Evolutionary conservation across 2,113 vertebrate genomes (phyloP).

Genomic region (Poicephalus meyeri): DNA sequence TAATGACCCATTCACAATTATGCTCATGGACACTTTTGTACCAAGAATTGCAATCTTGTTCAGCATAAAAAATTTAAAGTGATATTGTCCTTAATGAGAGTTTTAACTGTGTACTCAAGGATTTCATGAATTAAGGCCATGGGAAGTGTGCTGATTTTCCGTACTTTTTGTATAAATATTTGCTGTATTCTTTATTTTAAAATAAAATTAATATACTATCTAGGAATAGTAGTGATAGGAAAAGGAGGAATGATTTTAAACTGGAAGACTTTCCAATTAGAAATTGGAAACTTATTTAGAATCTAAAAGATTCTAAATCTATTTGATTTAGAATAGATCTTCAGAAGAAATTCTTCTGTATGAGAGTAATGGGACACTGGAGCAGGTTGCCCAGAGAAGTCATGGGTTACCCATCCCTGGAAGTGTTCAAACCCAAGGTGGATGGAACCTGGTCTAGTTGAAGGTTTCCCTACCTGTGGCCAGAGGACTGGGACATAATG

Average conservation of each 20-base stretch:
- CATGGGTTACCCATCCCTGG: not conserved
- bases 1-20: not conserved
- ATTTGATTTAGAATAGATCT: not conserved
- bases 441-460: not conserved
- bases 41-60: not conserved
- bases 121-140: not conserved
- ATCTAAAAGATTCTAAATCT: no score
- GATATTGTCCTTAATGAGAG: not conserved
- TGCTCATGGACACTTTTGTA: not conserved
- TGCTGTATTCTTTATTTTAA: not conserved
- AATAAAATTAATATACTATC: not conserved
- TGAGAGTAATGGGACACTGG: not conserved
- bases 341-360: not conserved
- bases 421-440: not conserved
- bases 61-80: not conserved
- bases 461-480: not conserved
- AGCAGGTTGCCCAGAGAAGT: not conserved
- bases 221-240: not conserved
- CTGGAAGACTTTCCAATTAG: not conserved
- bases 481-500: not conserved
- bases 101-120: not conserved
- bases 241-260: not conserved
- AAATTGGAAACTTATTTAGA: not conserved
- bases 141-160: not conserved
- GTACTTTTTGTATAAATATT: not conserved